These are phyloP conservation scores for Cephus nigrinus DNA, from an alignment of 2,888 invertebrate species.

Conservation along the genomic window DNA sequence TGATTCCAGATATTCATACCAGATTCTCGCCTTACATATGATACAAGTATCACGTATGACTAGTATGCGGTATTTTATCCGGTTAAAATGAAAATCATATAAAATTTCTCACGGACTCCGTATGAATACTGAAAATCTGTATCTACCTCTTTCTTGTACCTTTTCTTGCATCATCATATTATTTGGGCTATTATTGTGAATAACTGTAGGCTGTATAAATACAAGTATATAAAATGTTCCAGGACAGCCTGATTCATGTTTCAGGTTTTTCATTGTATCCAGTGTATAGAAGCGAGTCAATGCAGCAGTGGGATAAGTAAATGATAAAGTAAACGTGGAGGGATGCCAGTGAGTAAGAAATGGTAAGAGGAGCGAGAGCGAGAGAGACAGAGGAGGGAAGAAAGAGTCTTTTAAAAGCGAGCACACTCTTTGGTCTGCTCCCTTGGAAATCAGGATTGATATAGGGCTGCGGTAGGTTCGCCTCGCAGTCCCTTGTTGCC, in stretches of 20 bases:
- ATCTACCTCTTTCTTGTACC: neutral
- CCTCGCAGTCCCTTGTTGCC: constrained; percentile 42
- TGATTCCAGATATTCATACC: neutral
- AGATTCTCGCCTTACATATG: neutral
- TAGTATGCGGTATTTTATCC: neutral
- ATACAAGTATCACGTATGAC: neutral
- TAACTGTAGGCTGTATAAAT: neutral
- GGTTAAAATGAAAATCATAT: neutral
- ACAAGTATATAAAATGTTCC: neutral
- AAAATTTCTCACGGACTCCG: neutral
- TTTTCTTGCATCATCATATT: neutral
- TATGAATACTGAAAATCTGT: neutral
- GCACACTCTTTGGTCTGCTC: constrained; percentile 31
- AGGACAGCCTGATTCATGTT: neutral
- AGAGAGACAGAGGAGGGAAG: neutral
- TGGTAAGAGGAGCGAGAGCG: neutral
- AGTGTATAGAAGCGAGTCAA: neutral
- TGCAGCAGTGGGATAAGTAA: neutral
- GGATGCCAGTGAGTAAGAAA: neutral
- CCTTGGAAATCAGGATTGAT: constrained; percentile 53
- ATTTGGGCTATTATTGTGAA: neutral
- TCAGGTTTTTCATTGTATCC: constrained; percentile 1
- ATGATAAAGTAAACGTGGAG: neutral
- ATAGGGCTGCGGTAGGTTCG: constrained; percentile 55
- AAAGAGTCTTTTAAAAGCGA: constrained; percentile 39